Percentiles rank a stretch among this genome's conserved stretches.
These are phyloP conservation scores for Apamea sordens DNA, from an alignment of 2,888 invertebrate species.

Conservation along the genomic window DNA sequence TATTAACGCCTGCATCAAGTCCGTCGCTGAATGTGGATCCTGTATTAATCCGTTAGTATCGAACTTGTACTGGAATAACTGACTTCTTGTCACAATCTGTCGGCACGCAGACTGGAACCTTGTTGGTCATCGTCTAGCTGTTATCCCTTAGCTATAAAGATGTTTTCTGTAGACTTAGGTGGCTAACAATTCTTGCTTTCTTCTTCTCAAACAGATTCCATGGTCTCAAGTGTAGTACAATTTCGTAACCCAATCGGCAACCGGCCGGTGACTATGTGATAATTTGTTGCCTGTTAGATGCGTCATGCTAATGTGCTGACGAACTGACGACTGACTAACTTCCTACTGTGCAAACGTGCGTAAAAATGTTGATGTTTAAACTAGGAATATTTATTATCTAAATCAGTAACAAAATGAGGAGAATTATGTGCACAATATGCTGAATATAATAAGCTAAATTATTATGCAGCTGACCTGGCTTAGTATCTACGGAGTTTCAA, in stretches of 20 bases:
- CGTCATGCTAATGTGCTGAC: constrained; percentile 43
- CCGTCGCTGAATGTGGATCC: constrained; percentile 78
- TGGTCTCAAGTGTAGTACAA: constrained; percentile 2
- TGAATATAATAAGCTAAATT: constrained; percentile 11
- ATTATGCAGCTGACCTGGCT: constrained; percentile 12
- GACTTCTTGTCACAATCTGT: background rate
- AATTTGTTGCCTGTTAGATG: constrained; percentile 44
- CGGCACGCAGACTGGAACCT: background rate
- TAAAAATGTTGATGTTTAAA: constrained; percentile 8
- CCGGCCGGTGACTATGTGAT: constrained; percentile 34
- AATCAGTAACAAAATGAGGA: constrained; percentile 15
- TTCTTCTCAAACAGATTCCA: background rate
- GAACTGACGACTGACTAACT: constrained; percentile 21
- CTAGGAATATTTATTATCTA: constrained; percentile 28
- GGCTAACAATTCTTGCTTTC: background rate
- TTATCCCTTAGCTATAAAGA: background rate
- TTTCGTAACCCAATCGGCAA: constrained; percentile 3
- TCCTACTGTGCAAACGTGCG: constrained; percentile 27
- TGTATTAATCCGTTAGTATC: constrained; percentile 77
- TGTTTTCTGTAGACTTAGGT: background rate
- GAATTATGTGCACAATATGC: background rate
- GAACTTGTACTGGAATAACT: background rate
- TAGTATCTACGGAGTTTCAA: background rate
- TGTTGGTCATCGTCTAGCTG: background rate
- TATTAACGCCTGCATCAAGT: constrained; percentile 72